Conservation (phyloP, 2,797 vertebrate genomes). For the Sciurus vulgaris region DNA sequence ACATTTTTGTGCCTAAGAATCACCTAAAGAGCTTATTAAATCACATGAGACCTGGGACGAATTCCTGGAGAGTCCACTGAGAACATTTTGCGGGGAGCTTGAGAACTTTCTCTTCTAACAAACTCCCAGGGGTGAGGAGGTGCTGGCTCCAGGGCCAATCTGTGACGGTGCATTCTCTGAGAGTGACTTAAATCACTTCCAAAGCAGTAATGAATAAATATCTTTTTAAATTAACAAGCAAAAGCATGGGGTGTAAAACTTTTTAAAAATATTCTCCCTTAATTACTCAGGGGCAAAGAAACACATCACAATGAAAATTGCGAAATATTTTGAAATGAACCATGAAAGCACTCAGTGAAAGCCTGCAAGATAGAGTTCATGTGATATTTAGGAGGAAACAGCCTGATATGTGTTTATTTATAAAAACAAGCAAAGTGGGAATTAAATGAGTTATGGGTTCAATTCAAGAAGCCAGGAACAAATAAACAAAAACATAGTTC, state of each 20-base stretch:
- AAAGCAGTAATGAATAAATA: neutral
- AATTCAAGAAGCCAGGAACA: slow-evolving; percentile 16
- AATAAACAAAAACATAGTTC: neutral
- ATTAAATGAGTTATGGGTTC: slow-evolving; percentile 24
- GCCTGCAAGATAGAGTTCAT: neutral
- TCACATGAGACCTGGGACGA: neutral
- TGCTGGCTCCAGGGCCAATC: neutral
- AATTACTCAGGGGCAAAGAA: neutral
- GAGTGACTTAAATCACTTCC: neutral
- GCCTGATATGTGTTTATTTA: slow-evolving; percentile 12
- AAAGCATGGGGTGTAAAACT: neutral
- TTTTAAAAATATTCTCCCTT: neutral
- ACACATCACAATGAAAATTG: neutral
- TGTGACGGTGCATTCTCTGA: neutral
- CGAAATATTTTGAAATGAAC: slow-evolving; percentile 11
- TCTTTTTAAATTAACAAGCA: neutral
- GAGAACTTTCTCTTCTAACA: neutral
- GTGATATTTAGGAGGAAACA: neutral
- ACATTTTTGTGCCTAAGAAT: neutral
- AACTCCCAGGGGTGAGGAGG: neutral
- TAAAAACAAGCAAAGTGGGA: neutral
- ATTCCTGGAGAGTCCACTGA: neutral
- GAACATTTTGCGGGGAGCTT: neutral
- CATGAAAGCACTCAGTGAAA: neutral
- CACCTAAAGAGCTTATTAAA: neutral